phyloP scores from a whole-genome alignment of 2,797 vertebrate genomes.

The Enteromius viviparus region DNA sequence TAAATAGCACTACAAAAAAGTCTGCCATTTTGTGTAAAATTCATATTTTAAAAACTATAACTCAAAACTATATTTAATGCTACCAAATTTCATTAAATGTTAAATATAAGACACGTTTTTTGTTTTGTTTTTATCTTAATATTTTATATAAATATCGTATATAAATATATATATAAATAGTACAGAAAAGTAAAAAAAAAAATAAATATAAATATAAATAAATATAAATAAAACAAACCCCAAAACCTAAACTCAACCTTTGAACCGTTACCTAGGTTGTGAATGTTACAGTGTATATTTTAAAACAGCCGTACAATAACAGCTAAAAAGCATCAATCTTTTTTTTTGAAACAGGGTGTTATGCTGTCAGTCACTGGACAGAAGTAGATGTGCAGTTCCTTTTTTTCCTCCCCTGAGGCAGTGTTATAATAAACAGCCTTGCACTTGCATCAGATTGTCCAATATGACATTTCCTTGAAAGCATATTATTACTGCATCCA shows the following conservation, averaged over 20 bases:
- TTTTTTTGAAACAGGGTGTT: not conserved
- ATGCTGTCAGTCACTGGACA: not conserved
- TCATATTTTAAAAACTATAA: not conserved
- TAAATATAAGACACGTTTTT: not conserved
- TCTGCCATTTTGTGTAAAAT: not conserved
- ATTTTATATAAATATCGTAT: not conserved
- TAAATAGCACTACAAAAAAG: not conserved
- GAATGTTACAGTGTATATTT: not conserved
- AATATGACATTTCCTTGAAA: constrained; percentile 38
- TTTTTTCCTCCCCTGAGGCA: not conserved
- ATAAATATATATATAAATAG: no score
- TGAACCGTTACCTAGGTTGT: no score
- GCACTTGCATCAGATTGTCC: constrained; percentile 23
- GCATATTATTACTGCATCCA: constrained; percentile 50
- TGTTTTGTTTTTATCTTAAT: not conserved
- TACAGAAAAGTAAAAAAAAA: not conserved
- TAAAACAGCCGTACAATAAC: not conserved
- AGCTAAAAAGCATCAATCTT: not conserved
- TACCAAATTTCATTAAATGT: not conserved
- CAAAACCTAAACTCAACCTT: not conserved
- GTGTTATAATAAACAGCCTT: constrained; percentile 38
- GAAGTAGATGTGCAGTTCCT: not conserved
- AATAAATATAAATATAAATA: no score
- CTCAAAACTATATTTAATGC: not conserved
- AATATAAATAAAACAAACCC: no score